Percentiles rank a stretch among this genome's conserved stretches.
These are phyloP conservation scores for Gymnoscelis rufifasciata DNA, from an alignment of 2,888 invertebrate genomes.

Conservation along the genomic window DNA sequence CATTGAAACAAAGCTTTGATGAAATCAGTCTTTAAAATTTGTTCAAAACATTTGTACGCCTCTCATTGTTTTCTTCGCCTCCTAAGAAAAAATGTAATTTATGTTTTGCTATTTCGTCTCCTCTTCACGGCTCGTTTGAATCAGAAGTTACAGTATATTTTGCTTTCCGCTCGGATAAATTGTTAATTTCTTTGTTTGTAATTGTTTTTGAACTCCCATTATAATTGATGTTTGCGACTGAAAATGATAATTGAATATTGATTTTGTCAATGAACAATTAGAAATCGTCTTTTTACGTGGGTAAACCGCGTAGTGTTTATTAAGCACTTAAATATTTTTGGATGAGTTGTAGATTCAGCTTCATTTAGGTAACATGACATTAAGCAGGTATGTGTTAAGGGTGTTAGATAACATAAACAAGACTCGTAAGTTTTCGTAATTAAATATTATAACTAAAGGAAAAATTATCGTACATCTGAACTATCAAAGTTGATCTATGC, in stretches of 20 bases:
- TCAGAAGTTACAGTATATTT: constrained; percentile 37
- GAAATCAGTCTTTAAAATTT: constrained; percentile 47
- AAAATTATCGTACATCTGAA: no score
- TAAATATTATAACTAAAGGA: no score
- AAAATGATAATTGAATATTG: constrained; percentile 29
- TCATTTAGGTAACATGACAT: no score
- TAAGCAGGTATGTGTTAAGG: no score
- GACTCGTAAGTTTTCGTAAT: no score
- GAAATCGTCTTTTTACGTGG: no score
- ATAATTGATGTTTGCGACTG: constrained; percentile 35
- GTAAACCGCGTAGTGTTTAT: no score
- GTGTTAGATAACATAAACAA: no score
- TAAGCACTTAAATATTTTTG: no score
- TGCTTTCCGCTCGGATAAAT: constrained; percentile 31
- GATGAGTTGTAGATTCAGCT: no score
- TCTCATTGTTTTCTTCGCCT: constrained; percentile 59
- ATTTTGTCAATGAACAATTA: neutral
- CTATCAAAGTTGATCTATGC: no score
- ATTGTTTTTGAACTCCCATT: constrained; percentile 24
- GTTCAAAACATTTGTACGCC: constrained; percentile 60
- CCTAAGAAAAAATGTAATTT: constrained; percentile 55
- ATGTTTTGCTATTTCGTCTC: constrained; percentile 42
- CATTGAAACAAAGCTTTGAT: neutral
- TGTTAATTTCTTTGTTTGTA: constrained; percentile 39
- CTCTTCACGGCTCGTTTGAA: constrained; percentile 48